Base-by-base conservation (phyloP, 2,113 vertebrate species). In the Eolophus roseicapilla region DNA sequence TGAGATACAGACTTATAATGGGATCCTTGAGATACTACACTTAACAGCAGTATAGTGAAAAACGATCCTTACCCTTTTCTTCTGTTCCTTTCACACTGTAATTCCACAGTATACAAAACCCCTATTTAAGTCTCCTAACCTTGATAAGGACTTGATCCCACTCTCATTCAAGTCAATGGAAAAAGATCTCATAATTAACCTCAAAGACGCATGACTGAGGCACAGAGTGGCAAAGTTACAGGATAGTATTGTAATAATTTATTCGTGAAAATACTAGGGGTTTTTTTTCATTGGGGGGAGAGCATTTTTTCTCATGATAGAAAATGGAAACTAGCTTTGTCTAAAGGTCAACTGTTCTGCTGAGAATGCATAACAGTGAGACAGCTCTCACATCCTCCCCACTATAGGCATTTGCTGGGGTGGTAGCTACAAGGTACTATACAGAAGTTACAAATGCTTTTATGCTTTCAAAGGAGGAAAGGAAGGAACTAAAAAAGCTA, bases 161-260 rank as follows among this genome's bases (percentile, higher is more conserved):
- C 31, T 91, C 57, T 75, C 52, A 90, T 69, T 91, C 88, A 94
- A 86, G 41, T 62, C 29, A 68, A 44, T 73, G 70, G 80, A 76
- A 89, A 91, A 89, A 87, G 88, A 93, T 81, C 93, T 96, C 39
- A 81, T 83, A 88, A 95, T 95, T 93, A 88, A 92, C 86, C 73
- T 93, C 69, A 44, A 88, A 88, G 80, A 74, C 0, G 0, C 50
- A 81, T 47, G 82, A 78, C 73, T 78, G 76, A 78, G 68, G 65
- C 29, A 94, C 2, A 24, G 20, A 88, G 65, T n/a, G 11, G 31
- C 69, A 75, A 86, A 88, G 90, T 75, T 84, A 69, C 25, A 84
- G 52, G 25, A 82, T 0, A 88, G 63, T 23, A 86, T 64, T 79
- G 71, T 60, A 93, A 79, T 49, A 83, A 90, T 59, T 57, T 53